Conservation (phyloP, 1,140 invertebrate species). For the Hetaerina americana region DNA sequence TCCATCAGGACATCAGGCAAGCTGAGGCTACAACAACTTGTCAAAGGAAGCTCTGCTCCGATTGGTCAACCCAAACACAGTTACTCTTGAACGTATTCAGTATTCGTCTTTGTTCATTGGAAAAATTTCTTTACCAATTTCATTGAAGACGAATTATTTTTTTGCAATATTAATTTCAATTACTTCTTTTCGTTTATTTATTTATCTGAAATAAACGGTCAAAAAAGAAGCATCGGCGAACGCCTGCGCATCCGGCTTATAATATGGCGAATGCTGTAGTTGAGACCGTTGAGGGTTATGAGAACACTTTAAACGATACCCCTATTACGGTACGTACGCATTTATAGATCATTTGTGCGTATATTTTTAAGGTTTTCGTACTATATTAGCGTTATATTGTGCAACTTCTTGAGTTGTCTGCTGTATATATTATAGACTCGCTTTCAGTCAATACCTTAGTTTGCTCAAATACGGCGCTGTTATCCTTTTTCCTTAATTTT, state of each 20-base stretch:
- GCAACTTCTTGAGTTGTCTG: background rate
- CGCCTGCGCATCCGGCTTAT: background rate
- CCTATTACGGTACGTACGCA: background rate
- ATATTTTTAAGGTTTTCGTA: background rate
- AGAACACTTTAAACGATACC: background rate
- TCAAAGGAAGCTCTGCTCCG: background rate
- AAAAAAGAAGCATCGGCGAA: background rate
- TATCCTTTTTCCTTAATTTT: background rate
- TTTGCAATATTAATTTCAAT: no score
- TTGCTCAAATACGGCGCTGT: background rate
- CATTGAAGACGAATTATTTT: no score
- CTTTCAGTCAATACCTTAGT: background rate
- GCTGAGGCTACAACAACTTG: background rate
- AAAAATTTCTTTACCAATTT: background rate
- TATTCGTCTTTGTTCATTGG: background rate
- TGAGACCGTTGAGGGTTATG: background rate
- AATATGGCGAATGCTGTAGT: background rate
- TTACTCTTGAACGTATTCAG: background rate
- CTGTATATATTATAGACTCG: background rate
- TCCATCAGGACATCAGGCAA: background rate
- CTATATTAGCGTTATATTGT: background rate
- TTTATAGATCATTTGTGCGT: background rate
- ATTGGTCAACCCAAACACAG: background rate
- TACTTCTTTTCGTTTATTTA: background rate
- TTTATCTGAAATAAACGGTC: background rate